These are phyloP conservation scores for Plodia interpunctella DNA, from an alignment of 1,140 invertebrate species.

Conservation along the genomic window DNA sequence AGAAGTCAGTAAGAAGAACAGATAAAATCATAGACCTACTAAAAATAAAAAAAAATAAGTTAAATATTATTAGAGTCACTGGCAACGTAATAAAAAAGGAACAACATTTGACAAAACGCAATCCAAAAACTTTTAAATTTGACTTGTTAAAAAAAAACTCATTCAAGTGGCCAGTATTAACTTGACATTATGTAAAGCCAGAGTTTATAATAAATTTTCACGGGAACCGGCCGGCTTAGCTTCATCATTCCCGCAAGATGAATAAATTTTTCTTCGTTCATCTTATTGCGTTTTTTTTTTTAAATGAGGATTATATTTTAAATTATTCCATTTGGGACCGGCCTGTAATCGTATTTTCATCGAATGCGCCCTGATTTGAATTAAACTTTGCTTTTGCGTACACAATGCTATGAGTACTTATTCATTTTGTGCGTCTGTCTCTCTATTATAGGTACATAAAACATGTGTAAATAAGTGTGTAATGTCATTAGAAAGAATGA, in stretches of 20 bases:
- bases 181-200: background rate
- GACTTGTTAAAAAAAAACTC: background rate
- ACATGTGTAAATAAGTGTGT: too few relatives aligned
- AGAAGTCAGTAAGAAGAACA: too few relatives aligned
- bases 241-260: background rate
- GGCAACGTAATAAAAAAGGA: too few relatives aligned
- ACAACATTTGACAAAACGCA: too few relatives aligned
- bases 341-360: conserved; percentile 1
- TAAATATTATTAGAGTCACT: too few relatives aligned
- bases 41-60: too few relatives aligned
- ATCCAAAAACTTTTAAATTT: too few relatives aligned
- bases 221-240: background rate
- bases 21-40: too few relatives aligned
- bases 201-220: conserved; percentile 7
- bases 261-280: background rate
- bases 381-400: too few relatives aligned
- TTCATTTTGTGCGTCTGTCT: too few relatives aligned
- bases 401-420: background rate
- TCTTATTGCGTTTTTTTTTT: conserved; percentile 3
- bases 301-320: conserved; percentile 3
- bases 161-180: background rate
- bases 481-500: too few relatives aligned
- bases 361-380: background rate
- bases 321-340: conserved; percentile 3
- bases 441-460: too few relatives aligned